A percentile compares a stretch with the other conserved stretches of the same genome.
These are phyloP conservation scores for Uromys caudimaculatus DNA, from an alignment of 2,797 vertebrate genomes.

Conservation along the genomic window DNA sequence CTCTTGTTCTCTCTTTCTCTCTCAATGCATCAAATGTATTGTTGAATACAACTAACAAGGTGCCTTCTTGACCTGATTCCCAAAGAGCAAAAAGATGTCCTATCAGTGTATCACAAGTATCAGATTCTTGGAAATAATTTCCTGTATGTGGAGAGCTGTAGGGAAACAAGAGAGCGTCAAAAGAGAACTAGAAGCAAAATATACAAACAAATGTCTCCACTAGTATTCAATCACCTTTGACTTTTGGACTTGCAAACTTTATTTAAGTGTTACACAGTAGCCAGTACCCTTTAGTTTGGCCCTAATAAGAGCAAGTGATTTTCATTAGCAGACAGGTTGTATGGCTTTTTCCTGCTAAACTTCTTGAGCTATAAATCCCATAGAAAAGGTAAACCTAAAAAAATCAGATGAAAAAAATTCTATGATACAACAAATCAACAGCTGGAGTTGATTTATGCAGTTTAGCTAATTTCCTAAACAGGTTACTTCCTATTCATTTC, in stretches of 20 bases:
- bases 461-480: neutral
- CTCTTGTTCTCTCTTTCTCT: neutral
- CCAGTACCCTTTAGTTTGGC: neutral
- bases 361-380: constrained; percentile 2
- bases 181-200: neutral
- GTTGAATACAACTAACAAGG: neutral
- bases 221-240: neutral
- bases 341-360: neutral
- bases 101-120: neutral
- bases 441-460: neutral
- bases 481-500: neutral
- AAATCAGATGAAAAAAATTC: neutral
- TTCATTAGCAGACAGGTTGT: neutral
- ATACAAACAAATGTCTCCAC: neutral
- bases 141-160: neutral
- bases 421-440: neutral
- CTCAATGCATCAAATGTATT: neutral
- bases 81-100: neutral
- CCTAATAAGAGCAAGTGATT: neutral
- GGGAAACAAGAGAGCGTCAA: neutral
- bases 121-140: neutral
- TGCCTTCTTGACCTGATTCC: neutral
- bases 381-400: neutral
- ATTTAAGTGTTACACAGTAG: neutral
- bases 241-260: neutral